Percentiles rank a stretch among this genome's conserved stretches.
Conservation (phyloP, 2,113 vertebrate species). For the Larimichthys polyactis region DNA sequence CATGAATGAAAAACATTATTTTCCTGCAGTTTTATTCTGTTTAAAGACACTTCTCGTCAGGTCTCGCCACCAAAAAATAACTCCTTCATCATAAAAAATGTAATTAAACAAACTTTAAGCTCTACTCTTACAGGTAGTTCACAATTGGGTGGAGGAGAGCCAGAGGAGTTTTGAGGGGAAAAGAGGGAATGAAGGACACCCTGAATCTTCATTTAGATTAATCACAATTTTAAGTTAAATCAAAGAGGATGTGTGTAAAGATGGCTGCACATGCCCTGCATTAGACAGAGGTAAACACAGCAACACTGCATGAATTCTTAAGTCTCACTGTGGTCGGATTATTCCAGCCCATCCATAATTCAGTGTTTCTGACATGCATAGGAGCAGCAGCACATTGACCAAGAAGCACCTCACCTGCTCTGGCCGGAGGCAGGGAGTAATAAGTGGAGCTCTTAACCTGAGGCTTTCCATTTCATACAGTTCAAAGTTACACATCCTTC, state of each 20-base stretch:
- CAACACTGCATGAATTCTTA: background rate
- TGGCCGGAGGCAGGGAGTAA: background rate
- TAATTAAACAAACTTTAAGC: background rate
- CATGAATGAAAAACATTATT: no score
- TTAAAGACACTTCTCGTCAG: background rate
- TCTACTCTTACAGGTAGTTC: background rate
- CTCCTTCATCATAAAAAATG: background rate
- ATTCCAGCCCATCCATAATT: background rate
- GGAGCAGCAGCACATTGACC: background rate
- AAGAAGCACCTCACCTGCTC: background rate
- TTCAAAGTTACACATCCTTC: no score
- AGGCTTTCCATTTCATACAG: background rate
- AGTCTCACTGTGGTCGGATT: background rate
- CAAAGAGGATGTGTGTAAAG: background rate
- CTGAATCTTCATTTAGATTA: background rate
- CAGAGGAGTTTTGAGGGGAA: background rate
- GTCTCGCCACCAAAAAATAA: background rate
- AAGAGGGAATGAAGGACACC: background rate
- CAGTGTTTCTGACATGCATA: background rate
- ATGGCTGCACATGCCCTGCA: background rate
- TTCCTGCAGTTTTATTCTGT: background rate
- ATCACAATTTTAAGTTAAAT: background rate
- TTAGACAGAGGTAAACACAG: background rate
- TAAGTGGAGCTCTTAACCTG: background rate
- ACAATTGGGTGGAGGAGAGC: background rate